phyloP scores from a whole-genome alignment of 2,797 vertebrate species.

The Steatocranus sp. region DNA sequence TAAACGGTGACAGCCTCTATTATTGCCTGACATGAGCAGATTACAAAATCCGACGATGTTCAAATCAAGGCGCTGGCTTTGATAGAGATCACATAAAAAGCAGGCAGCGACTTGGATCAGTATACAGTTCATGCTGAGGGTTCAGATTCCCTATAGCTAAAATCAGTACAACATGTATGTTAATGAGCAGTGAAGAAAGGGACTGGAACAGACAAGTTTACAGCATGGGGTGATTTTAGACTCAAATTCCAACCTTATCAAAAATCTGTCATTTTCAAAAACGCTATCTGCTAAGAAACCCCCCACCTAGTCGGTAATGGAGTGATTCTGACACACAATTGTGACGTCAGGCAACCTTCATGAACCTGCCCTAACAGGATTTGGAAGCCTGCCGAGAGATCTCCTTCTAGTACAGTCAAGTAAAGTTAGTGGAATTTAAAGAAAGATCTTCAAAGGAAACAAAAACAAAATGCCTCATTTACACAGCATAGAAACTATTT shows the following conservation, averaged over 20 bases:
- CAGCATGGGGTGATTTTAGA: conserved; percentile 16
- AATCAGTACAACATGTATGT: conserved; percentile 28
- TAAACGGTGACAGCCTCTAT: conserved; percentile 37
- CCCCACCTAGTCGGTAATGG: background rate
- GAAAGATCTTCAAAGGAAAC: background rate
- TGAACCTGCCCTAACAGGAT: background rate
- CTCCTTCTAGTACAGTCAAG: background rate
- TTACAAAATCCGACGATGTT: conserved; percentile 44
- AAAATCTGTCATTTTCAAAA: conserved; percentile 40
- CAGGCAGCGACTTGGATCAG: conserved; percentile 33
- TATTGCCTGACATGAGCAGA: conserved; percentile 40
- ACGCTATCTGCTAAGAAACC: background rate
- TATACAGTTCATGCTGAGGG: conserved; percentile 14
- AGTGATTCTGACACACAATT: background rate
- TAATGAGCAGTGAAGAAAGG: conserved; percentile 6
- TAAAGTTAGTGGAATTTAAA: background rate
- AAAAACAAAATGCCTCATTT: background rate
- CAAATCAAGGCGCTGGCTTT: conserved; percentile 49
- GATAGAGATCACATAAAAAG: conserved; percentile 52
- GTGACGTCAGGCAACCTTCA: background rate
- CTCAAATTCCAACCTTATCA: conserved; percentile 46
- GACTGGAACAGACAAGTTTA: conserved; percentile 41
- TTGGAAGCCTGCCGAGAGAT: background rate
- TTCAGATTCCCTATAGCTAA: conserved; percentile 42
- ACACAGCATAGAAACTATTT: rapidly evolving